phyloP scores from a whole-genome alignment of 2,113 vertebrate species.

The Leuciscus idus region DNA sequence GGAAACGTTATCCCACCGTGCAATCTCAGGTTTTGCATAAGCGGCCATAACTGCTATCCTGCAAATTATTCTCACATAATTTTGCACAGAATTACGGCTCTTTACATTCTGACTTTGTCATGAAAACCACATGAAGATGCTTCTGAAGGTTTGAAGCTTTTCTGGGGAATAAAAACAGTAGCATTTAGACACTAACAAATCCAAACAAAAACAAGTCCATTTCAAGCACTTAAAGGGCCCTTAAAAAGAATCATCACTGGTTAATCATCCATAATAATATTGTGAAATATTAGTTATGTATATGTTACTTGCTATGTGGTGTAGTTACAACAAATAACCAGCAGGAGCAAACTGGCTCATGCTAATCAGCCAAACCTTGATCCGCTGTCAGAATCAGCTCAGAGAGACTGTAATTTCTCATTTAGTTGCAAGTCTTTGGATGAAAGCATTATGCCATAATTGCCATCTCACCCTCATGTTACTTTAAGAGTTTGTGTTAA shows the following conservation, averaged over 20 bases:
- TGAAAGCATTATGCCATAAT: background rate
- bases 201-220: background rate
- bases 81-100: slow-evolving; percentile 15
- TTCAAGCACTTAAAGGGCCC: background rate
- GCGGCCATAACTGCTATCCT: slow-evolving; percentile 4
- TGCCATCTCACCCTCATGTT: background rate
- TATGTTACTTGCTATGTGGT: background rate
- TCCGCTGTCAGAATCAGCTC: background rate
- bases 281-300: background rate
- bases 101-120: slow-evolving; percentile 22
- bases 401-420: background rate
- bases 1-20: slow-evolving; percentile 36
- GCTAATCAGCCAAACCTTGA: background rate
- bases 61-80: slow-evolving; percentile 12
- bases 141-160: background rate
- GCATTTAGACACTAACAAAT: background rate
- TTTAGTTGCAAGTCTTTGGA: slow-evolving; percentile 1
- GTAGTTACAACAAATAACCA: background rate
- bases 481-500: background rate
- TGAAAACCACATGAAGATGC: slow-evolving; percentile 12
- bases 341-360: background rate
- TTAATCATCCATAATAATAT: background rate
- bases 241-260: background rate
- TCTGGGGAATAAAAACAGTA: background rate
- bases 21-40: slow-evolving; percentile 30